Percentiles rank a stretch among this genome's conserved stretches.
Evolutionary conservation across 2,888 invertebrate species (phyloP).

Genomic region (Hemicrepidius hirtus): DNA sequence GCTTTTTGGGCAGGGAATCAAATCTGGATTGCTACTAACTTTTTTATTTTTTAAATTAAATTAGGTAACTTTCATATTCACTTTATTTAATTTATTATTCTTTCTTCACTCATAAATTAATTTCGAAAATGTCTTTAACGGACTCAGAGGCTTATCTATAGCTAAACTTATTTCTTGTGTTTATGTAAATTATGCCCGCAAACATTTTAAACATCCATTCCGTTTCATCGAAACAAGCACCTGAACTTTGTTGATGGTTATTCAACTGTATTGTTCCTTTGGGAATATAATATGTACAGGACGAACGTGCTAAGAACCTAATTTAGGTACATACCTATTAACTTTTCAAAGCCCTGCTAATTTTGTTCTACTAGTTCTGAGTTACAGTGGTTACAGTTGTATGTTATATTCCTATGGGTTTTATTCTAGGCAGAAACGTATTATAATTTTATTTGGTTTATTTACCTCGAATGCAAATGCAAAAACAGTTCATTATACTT

Average conservation of each 20-base stretch:
- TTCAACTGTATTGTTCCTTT: slow-evolving; percentile 14
- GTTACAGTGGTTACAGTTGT: too few relatives aligned
- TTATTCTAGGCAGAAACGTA: neutral
- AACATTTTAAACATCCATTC: slow-evolving; percentile 2
- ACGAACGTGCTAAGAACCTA: slow-evolving; percentile 30
- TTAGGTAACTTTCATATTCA: too few relatives aligned
- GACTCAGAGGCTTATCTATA: too few relatives aligned
- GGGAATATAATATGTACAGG: slow-evolving; percentile 29
- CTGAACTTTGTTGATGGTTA: slow-evolving; percentile 1
- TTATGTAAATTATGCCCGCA: neutral
- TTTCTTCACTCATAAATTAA: too few relatives aligned
- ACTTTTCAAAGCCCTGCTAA: slow-evolving; percentile 14
- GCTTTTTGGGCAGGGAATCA: too few relatives aligned
- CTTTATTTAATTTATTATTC: too few relatives aligned
- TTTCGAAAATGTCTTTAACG: too few relatives aligned
- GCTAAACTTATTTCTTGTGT: neutral
- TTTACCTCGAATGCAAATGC: neutral
- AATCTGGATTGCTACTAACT: too few relatives aligned
- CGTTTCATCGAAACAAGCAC: neutral
- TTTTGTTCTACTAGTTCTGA: neutral
- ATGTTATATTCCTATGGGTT: neutral
- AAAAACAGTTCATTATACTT: too few relatives aligned
- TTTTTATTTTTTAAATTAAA: too few relatives aligned
- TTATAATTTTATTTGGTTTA: neutral
- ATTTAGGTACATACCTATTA: too few relatives aligned